Base-by-base conservation (phyloP, 1,140 invertebrate species). In the Philaenus spumarius region DNA sequence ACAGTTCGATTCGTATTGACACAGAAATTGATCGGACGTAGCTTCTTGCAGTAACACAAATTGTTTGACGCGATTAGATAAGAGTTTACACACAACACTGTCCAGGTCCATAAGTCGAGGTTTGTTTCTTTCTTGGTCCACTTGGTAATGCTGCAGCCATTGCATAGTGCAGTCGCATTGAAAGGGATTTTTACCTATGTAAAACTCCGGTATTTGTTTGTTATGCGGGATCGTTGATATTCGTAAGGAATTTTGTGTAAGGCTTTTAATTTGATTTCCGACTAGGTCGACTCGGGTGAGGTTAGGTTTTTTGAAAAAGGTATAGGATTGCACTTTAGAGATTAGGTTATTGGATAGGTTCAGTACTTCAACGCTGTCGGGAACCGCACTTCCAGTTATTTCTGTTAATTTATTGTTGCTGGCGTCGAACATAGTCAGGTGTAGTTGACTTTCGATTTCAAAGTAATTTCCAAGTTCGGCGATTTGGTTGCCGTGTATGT, bases 301-400 rank as follows among this genome's bases (percentile, higher is more conserved):
- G 71, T 94, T 94, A 1, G 88, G 88, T 71, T 95, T 95, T 69
- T 91, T 90, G 73, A 93, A 89, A 72, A 95, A 95, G n/a, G 91
- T 89, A 64, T 93, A 93, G 1, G 90, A 90, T 66, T 92, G 89
- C 47, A 95, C 89, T 74, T 86, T 90, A 20, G 81, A 82, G 61
- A 95, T 94, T 37, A 83, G 74, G 76, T 95, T 95, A 70, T 93
- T 85, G 67, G 89, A 90, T 23, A 95, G 76, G 67, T 87, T 89
- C 4, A 94, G 72, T 64, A 88, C 80, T 73, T 93, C 87, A 0
- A 94, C 85, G 58, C 89, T 90, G 73, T 91, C 89, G 0, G 91
- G 92, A 66, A 95, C 86, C 1, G 89, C 67, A 15, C 69, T 69
- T 42, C 87, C 86, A 14, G 86, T 89, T 51, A 95, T 89, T 76